Evolutionary conservation across 2,797 vertebrate genomes (phyloP).

Genomic region (Pangasius macronema): DNA sequence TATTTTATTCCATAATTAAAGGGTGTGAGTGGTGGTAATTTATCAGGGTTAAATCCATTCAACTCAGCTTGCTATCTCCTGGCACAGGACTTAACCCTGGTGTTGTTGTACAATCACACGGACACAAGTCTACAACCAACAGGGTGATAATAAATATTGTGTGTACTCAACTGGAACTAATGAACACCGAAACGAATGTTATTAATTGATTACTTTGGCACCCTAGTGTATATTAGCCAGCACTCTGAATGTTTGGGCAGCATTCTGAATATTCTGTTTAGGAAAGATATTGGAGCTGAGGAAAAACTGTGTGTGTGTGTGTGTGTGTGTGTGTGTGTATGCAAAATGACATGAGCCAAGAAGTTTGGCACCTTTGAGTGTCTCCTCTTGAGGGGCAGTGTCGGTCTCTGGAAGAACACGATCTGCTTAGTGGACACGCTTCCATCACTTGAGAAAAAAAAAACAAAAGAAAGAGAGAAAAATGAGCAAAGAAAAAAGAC

Average conservation of each 20-base stretch:
- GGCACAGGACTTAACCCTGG: not conserved
- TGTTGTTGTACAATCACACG: constrained; percentile 1
- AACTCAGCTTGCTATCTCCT: not conserved
- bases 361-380: constrained; percentile 86
- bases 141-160: not conserved
- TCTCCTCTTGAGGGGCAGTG: constrained; percentile 88
- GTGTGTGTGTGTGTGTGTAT: constrained; percentile 1
- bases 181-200: constrained; percentile 8
- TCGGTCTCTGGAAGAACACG: constrained; percentile 95
- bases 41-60: not conserved
- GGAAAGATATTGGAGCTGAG: not conserved
- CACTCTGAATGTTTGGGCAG: not conserved
- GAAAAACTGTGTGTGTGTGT: not conserved
- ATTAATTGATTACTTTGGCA: constrained; percentile 24
- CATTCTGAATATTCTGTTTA: not conserved
- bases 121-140: not conserved
- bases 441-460: constrained; percentile 80
- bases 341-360: constrained; percentile 40
- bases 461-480: not conserved
- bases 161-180: constrained; percentile 4
- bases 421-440: constrained; percentile 96
- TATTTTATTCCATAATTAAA: not conserved
- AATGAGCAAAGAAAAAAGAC: constrained; percentile 24
- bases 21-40: not conserved
- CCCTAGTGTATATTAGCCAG: constrained; percentile 5